These are phyloP conservation scores for Neria commutata DNA, from an alignment of 2,888 invertebrate species.

Conservation along the genomic window DNA sequence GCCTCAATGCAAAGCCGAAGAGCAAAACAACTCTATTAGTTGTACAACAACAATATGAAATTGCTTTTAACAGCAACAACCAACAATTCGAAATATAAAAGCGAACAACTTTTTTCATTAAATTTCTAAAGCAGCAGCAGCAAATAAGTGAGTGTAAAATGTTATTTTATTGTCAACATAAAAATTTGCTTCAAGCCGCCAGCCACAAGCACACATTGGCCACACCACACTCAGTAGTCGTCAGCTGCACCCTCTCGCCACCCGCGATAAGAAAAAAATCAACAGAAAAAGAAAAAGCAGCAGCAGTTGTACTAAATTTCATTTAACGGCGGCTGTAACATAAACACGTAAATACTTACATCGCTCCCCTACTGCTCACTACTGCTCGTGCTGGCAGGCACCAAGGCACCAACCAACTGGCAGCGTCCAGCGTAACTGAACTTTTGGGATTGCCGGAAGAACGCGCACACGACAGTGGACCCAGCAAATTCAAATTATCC, in stretches of 20 bases:
- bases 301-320: neutral
- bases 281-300: neutral
- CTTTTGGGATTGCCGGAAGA: neutral
- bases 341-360: neutral
- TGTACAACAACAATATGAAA: neutral
- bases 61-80: neutral
- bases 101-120: constrained; percentile 16
- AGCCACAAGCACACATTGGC: neutral
- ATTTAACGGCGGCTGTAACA: neutral
- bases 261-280: neutral
- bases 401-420: neutral
- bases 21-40: neutral
- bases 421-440: neutral
- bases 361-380: no score
- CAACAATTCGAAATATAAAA: neutral
- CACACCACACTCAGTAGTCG: neutral
- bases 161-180: constrained; percentile 53
- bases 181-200: neutral
- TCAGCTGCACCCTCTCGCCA: neutral
- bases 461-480: neutral
- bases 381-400: no score
- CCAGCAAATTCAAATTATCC: neutral
- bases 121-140: neutral
- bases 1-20: neutral
- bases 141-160: constrained; percentile 51